Evolutionary conservation across 2,888 invertebrate species (phyloP).

Genomic region (Desoria tigrina): DNA sequence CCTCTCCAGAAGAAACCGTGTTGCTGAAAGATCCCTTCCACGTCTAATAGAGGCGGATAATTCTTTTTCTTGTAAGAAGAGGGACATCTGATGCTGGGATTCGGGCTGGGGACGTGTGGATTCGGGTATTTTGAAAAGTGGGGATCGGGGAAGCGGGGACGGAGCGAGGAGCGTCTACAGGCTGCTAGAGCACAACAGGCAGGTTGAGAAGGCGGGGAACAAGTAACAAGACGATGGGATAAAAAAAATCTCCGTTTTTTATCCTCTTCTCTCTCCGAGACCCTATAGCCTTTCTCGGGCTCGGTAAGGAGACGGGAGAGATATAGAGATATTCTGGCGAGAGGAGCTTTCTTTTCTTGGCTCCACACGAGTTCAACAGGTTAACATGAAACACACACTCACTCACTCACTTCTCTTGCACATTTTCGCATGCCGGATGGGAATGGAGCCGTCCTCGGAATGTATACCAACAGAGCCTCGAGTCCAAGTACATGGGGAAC

Average conservation of each 20-base stretch:
- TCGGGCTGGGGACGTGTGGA: slow-evolving; percentile 4
- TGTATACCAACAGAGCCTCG: not conserved
- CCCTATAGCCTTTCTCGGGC: not conserved
- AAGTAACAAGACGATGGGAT: not conserved
- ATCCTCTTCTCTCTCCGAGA: not conserved
- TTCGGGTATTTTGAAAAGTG: not conserved
- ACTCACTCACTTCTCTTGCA: slow-evolving; percentile 28
- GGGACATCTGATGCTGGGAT: not conserved
- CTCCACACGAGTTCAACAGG: slow-evolving; percentile 52
- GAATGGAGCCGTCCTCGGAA: not conserved
- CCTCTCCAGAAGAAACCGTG: too few relatives aligned
- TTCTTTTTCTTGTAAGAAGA: slow-evolving; percentile 2
- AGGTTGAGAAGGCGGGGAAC: not conserved
- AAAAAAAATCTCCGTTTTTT: slow-evolving; percentile 8
- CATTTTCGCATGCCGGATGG: slow-evolving; percentile 33
- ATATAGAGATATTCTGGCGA: too few relatives aligned
- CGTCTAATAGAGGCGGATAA: too few relatives aligned
- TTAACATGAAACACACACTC: slow-evolving; percentile 44
- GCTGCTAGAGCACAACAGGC: slow-evolving; percentile 3
- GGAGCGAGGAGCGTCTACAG: not conserved
- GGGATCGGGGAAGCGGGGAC: too few relatives aligned
- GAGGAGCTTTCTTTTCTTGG: slow-evolving; percentile 48
- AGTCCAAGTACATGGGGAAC: not conserved
- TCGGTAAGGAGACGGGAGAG: not conserved
- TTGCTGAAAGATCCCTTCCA: too few relatives aligned